phyloP scores from a whole-genome alignment of 2,888 invertebrate genomes.

The Hypomecis atomaria region DNA sequence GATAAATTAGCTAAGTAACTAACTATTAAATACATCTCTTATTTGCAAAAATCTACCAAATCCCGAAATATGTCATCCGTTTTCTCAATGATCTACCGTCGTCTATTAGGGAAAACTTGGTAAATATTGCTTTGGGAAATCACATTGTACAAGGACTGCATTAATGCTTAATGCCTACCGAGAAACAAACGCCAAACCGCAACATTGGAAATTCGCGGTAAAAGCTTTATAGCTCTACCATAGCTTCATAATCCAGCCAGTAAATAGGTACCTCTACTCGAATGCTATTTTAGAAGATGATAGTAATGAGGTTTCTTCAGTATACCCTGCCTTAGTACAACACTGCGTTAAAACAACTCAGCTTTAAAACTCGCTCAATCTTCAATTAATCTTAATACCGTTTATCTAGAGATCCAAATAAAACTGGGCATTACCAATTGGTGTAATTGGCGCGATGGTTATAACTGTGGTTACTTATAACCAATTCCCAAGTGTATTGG shows the following conservation, averaged over 20 bases:
- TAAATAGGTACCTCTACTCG: too few relatives aligned
- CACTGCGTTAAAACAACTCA: too few relatives aligned
- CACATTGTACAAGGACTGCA: constrained; percentile 17
- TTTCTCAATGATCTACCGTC: not conserved
- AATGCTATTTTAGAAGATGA: too few relatives aligned
- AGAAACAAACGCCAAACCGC: constrained; percentile 17
- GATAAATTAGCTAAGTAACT: too few relatives aligned
- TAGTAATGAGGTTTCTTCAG: too few relatives aligned
- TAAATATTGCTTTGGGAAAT: constrained; percentile 24
- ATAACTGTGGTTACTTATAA: not conserved
- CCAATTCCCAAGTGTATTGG: too few relatives aligned
- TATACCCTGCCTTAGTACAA: too few relatives aligned
- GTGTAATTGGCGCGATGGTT: not conserved
- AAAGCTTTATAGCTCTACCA: not conserved
- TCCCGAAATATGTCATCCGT: not conserved
- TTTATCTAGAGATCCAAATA: too few relatives aligned
- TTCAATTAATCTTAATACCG: too few relatives aligned
- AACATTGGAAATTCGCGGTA: constrained; percentile 10
- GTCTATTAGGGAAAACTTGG: constrained; percentile 29
- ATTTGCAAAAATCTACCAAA: too few relatives aligned
- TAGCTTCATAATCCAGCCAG: not conserved
- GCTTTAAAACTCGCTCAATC: too few relatives aligned
- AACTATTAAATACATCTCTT: too few relatives aligned
- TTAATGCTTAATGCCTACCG: constrained; percentile 9
- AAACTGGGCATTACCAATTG: not conserved